Evolutionary conservation across 2,888 invertebrate species (phyloP).

Genomic region (Drymonia ruficornis): DNA sequence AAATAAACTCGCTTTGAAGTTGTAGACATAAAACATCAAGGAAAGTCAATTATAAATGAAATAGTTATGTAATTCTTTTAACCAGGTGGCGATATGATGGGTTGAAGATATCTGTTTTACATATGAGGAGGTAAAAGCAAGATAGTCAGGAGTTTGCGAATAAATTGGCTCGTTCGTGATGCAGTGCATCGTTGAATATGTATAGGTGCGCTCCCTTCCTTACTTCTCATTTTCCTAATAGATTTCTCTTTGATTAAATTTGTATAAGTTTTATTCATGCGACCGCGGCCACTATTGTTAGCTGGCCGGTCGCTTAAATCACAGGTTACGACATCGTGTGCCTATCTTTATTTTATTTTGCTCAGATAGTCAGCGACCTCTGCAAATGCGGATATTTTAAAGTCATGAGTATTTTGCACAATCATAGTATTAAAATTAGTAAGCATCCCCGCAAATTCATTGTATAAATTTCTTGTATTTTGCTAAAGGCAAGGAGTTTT

Average conservation of each 20-base stretch:
- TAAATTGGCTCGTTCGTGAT: slow-evolving; percentile 84
- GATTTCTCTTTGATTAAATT: slow-evolving; percentile 85
- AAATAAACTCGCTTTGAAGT: slow-evolving; percentile 42
- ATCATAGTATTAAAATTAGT: not conserved
- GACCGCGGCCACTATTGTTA: slow-evolving; percentile 75
- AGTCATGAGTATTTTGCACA: not conserved
- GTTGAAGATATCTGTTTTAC: slow-evolving; percentile 79
- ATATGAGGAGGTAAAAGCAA: slow-evolving; percentile 80
- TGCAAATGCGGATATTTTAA: slow-evolving; percentile 16
- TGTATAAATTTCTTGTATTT: too few relatives aligned
- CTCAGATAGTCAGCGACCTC: slow-evolving; percentile 16
- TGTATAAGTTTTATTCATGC: slow-evolving; percentile 84
- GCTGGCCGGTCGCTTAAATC: slow-evolving; percentile 68
- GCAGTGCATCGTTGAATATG: slow-evolving; percentile 84
- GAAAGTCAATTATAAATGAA: slow-evolving; percentile 38
- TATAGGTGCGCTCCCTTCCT: slow-evolving; percentile 84
- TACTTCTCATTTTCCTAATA: slow-evolving; percentile 85
- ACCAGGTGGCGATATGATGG: slow-evolving; percentile 76
- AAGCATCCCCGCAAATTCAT: not conserved
- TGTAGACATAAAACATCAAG: slow-evolving; percentile 12
- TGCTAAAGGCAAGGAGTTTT: too few relatives aligned
- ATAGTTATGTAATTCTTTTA: slow-evolving; percentile 43
- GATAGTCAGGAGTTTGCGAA: slow-evolving; percentile 78
- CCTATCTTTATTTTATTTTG: slow-evolving; percentile 23
- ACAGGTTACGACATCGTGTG: slow-evolving; percentile 56